Evolutionary conservation across 1,140 invertebrate genomes (phyloP), one percentile per base, ranked within the genome.

Genomic region (Leucophenga varia): DNA sequence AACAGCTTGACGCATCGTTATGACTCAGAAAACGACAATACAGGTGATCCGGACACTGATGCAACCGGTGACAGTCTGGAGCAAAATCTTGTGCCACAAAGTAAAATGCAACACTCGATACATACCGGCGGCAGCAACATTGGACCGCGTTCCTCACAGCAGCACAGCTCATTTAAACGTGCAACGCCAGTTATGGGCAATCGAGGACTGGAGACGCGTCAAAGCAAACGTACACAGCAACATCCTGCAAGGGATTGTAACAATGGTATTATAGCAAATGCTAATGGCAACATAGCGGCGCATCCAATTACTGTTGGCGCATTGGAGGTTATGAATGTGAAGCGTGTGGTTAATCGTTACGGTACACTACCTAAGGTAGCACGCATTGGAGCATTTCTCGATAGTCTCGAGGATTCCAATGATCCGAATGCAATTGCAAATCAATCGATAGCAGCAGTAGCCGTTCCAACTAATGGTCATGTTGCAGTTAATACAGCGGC

Each of bases 281-380:
- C 39, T 31, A 61, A 47, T 43, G 57, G 47, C 13, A 44, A 36
- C 16, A 21, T 31, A 13, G 44, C 54, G 13, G 43, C 41, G 40
- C 69, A 74, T 45, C 79, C 80, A 45, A 61, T 74, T n/a, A 73
- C 70, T 0, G 89, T 95, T 43, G 91, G 90, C 52, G 90, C 93
- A 12, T 79, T 98, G 49, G 95, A 97, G 79, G 93, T 96, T 53
- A 91, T 96, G 77, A 97, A 97, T 81, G 93, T 98, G 43, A 91
- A 95, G 65, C 86, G 92, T 55, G 93, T 93, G 5, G 96, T 97
- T 44, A 96, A 93, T 77, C 84, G 93, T n/a, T 98, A 97, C 73
- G 95, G 95, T 4, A 98, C 96, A 9, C 71, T 95, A 47, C 95
- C 95, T 0, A 99, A 98, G 78, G 93, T 91, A 37, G 91, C 93